Percentiles rank a stretch among this genome's conserved stretches.
These are phyloP conservation scores for Protophormia terraenovae DNA, from an alignment of 2,888 invertebrate genomes.

Conservation along the genomic window DNA sequence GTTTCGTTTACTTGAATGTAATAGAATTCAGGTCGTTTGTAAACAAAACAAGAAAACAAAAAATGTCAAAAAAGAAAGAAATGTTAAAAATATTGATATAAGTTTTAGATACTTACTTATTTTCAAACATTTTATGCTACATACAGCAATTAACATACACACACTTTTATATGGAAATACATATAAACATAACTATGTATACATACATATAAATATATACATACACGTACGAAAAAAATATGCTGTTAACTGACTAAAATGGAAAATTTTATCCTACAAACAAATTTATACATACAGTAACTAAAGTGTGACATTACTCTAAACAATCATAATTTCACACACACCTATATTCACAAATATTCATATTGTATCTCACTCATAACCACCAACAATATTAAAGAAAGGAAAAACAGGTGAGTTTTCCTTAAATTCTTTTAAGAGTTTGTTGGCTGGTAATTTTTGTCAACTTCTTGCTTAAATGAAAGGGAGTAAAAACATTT, in stretches of 20 bases:
- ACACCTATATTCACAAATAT: neutral
- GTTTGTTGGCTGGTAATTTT: slow-evolving; percentile 11
- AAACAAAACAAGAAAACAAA: slow-evolving; percentile 28
- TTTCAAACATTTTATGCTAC: neutral
- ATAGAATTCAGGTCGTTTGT: slow-evolving; percentile 54
- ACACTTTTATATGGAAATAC: neutral
- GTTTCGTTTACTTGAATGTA: slow-evolving; percentile 15
- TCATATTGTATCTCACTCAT: neutral
- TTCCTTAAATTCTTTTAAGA: slow-evolving; percentile 10
- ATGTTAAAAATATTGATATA: slow-evolving; percentile 36
- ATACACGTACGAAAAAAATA: neutral
- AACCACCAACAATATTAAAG: neutral
- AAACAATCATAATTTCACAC: neutral
- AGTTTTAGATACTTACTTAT: neutral
- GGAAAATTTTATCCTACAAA: neutral
- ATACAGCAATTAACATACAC: neutral
- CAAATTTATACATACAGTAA: slow-evolving; percentile 12
- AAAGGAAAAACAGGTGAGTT: slow-evolving; percentile 24
- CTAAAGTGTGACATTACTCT: slow-evolving; percentile 2
- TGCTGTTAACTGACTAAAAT: neutral
- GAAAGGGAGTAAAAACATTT: neutral
- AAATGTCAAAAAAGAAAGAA: neutral
- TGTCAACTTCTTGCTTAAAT: neutral
- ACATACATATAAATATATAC: neutral
- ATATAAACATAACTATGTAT: neutral